phyloP scores from a whole-genome alignment of 2,797 vertebrate species.

The Eospalax fontanierii region DNA sequence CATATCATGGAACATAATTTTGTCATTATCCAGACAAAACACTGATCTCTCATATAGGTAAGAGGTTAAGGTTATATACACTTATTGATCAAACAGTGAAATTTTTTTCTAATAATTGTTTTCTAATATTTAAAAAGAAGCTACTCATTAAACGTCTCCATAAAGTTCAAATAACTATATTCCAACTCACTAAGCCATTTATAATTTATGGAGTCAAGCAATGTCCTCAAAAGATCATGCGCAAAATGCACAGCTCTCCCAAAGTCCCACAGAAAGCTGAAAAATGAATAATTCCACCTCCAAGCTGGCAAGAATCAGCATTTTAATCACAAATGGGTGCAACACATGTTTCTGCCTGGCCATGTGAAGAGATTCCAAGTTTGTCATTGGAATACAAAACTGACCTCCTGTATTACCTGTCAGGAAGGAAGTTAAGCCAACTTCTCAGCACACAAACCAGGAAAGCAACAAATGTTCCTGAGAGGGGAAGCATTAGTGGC shows the following conservation, averaged over 20 bases:
- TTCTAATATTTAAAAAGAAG: neutral
- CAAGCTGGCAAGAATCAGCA: neutral
- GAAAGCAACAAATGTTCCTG: neutral
- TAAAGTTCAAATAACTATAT: neutral
- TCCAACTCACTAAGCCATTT: neutral
- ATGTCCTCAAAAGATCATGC: neutral
- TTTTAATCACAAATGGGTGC: neutral
- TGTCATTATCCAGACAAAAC: neutral
- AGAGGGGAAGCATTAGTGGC: neutral
- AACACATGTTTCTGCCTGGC: neutral
- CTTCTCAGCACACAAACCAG: neutral
- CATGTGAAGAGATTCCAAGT: neutral
- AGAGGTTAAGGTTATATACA: neutral
- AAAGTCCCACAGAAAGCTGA: neutral
- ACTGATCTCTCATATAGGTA: neutral
- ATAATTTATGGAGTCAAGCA: neutral
- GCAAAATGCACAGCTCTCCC: neutral
- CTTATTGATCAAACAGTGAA: neutral
- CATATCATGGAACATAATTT: slow-evolving; percentile 11
- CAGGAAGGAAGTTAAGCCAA: neutral
- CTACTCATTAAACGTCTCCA: neutral
- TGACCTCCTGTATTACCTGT: neutral
- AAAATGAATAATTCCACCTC: neutral
- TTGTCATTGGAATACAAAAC: too few relatives aligned
- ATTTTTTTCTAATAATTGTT: neutral